Percentiles rank a stretch among this genome's conserved stretches.
These are phyloP conservation scores for Drosophila paranaensis DNA, from an alignment of 2,888 invertebrate species.

Conservation along the genomic window DNA sequence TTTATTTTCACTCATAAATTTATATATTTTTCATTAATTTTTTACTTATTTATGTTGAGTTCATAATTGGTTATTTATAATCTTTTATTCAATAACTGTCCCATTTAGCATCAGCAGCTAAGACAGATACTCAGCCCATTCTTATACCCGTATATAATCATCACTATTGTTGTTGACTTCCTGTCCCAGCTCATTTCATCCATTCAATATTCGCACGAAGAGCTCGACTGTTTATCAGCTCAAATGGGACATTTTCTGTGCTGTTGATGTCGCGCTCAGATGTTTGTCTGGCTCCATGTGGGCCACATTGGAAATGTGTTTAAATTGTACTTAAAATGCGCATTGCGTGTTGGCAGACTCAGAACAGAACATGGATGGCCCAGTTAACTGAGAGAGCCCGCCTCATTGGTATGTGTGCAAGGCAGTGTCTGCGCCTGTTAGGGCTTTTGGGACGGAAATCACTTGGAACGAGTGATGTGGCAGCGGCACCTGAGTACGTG, in stretches of 20 bases:
- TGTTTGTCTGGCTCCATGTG: constrained; percentile 16
- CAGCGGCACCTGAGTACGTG: constrained; percentile 48
- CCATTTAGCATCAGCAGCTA: not conserved
- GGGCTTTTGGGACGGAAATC: constrained; percentile 62
- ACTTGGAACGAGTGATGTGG: constrained; percentile 53
- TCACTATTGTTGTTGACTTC: not conserved
- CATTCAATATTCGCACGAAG: constrained; percentile 6
- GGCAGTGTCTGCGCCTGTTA: constrained; percentile 22
- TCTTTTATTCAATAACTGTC: not conserved
- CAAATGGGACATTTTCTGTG: constrained; percentile 27
- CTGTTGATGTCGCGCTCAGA: constrained; percentile 7
- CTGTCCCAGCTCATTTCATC: not conserved
- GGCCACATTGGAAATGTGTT: constrained; percentile 38
- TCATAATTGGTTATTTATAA: not conserved
- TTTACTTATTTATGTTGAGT: not conserved
- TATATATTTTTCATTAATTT: no score
- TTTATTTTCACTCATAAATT: no score
- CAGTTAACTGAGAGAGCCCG: constrained; percentile 29
- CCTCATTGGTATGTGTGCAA: constrained; percentile 67
- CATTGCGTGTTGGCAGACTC: constrained; percentile 48
- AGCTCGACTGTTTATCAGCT: constrained; percentile 25
- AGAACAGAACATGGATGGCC: constrained; percentile 25
- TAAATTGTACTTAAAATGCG: constrained; percentile 67
- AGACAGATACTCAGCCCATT: not conserved
- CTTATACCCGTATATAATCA: not conserved